phyloP scores from a whole-genome alignment of 2,113 vertebrate species.

The Dasyurus viverrinus region DNA sequence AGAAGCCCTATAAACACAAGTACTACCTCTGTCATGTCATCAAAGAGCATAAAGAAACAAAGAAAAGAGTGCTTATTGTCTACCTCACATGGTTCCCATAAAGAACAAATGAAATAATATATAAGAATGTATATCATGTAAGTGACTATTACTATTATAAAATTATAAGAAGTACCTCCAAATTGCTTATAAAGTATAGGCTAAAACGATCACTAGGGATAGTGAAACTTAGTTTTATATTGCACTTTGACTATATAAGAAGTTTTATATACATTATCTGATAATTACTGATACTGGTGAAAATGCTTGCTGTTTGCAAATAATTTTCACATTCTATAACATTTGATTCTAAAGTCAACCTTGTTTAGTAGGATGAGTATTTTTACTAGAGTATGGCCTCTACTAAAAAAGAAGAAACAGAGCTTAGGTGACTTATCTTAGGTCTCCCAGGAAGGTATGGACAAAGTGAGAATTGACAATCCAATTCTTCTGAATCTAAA shows the following conservation, averaged over 20 bases:
- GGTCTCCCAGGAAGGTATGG: neutral
- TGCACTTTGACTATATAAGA: neutral
- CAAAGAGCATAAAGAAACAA: neutral
- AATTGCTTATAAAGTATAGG: neutral
- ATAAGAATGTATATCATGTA: neutral
- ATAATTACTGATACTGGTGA: neutral
- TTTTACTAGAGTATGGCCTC: neutral
- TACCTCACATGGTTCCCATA: neutral
- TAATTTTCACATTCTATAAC: neutral
- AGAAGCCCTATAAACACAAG: neutral
- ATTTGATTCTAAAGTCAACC: neutral
- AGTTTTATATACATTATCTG: neutral
- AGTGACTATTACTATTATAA: neutral
- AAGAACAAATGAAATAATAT: neutral
- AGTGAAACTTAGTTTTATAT: neutral
- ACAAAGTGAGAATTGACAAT: neutral
- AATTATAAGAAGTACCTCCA: neutral
- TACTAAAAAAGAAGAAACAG: neutral
- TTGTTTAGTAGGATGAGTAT: neutral
- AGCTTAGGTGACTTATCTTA: neutral
- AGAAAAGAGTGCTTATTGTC: neutral
- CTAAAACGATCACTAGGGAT: neutral
- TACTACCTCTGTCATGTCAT: neutral
- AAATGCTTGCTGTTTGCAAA: neutral
- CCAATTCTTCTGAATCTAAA: neutral